These are phyloP conservation scores for Hepsetus odoe DNA, from an alignment of 2,113 vertebrate genomes.

Conservation along the genomic window DNA sequence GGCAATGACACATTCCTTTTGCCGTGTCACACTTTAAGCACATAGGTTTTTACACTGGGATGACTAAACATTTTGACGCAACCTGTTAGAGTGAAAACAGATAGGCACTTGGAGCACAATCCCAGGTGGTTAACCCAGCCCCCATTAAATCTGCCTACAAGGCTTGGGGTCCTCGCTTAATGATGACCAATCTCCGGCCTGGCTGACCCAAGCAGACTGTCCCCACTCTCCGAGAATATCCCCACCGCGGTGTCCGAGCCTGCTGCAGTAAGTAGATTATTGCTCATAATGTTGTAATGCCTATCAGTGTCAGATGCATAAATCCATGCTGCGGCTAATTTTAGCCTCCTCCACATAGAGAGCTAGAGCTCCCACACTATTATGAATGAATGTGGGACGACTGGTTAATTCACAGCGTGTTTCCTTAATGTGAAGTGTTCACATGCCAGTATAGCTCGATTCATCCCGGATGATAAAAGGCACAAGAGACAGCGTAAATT, in stretches of 20 bases:
- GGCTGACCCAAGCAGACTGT: constrained; percentile 13
- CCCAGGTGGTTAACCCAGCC: constrained; percentile 31
- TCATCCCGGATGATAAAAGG: neutral
- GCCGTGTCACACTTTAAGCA: neutral
- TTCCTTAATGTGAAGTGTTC: constrained; percentile 21
- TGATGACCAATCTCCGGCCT: constrained; percentile 29
- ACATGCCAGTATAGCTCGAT: too few species aligned
- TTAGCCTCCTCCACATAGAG: constrained; percentile 52
- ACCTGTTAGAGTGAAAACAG: neutral
- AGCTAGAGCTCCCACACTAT: constrained; percentile 35
- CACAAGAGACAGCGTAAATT: neutral
- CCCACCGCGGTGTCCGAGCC: constrained; percentile 26
- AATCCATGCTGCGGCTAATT: constrained; percentile 60
- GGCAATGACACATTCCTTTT: neutral
- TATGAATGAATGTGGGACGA: constrained; percentile 45
- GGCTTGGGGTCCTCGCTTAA: constrained; percentile 26
- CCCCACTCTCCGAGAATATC: constrained; percentile 36
- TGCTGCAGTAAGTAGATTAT: constrained; percentile 72
- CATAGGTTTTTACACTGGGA: neutral
- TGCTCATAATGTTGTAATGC: constrained; percentile 64
- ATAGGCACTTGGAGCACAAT: neutral
- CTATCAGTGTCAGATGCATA: constrained; percentile 64
- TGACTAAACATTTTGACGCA: neutral
- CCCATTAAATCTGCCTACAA: constrained; percentile 11
- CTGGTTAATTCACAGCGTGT: constrained; percentile 1